Conservation (phyloP, 2,888 invertebrate species). For the Drosophila aldrichi region DNA sequence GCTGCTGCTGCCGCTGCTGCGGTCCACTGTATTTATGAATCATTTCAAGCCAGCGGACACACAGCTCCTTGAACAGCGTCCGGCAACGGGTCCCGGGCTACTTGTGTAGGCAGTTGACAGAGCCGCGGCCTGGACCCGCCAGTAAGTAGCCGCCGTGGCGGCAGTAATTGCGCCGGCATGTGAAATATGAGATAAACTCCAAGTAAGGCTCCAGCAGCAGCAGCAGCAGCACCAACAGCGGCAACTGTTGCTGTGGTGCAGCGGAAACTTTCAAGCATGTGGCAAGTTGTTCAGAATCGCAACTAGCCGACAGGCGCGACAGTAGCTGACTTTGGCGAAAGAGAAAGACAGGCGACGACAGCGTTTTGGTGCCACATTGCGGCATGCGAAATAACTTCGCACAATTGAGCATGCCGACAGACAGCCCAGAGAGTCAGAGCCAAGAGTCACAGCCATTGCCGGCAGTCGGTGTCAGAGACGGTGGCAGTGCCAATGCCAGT, state of each 20-base stretch:
- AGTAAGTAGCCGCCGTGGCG: constrained; percentile 71
- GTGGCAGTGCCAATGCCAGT: constrained; percentile 17
- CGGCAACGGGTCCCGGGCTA: constrained; percentile 16
- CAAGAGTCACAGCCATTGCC: constrained; percentile 4
- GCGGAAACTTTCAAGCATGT: constrained; percentile 75
- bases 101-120: constrained; percentile 79
- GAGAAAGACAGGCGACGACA: constrained; percentile 61
- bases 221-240: constrained; percentile 6
- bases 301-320: constrained; percentile 56
- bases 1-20: constrained; percentile 31
- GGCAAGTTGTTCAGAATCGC: constrained; percentile 80
- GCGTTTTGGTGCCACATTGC: constrained; percentile 81
- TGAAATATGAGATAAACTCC: constrained; percentile 82
- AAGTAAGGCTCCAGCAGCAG: constrained; percentile 65
- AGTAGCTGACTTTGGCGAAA: constrained; percentile 14
- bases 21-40: constrained; percentile 75
- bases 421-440: constrained; percentile 18
- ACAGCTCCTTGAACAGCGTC: constrained; percentile 36
- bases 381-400: constrained; percentile 82
- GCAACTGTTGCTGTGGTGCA: constrained; percentile 16
- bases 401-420: constrained; percentile 80
- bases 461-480: constrained; percentile 3
- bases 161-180: constrained; percentile 81
- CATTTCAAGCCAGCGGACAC: constrained; percentile 79
- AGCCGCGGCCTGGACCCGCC: constrained; percentile 21